phyloP scores from a whole-genome alignment of 2,113 vertebrate genomes.

The Rhinoderma darwinii region DNA sequence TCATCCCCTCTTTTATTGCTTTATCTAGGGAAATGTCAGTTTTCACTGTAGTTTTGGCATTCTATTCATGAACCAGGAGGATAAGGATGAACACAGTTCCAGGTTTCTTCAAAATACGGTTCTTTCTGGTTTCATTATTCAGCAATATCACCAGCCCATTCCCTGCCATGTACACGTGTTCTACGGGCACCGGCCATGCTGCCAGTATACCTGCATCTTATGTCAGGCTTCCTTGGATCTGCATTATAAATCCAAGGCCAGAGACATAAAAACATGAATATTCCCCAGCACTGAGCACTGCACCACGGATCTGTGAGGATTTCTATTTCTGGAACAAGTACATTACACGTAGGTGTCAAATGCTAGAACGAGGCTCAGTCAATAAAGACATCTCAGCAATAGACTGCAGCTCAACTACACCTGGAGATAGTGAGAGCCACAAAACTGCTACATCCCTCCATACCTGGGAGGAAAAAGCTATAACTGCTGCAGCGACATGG shows the following conservation, averaged over 20 bases:
- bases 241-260: neutral
- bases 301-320: neutral
- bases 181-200: neutral
- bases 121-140: no score
- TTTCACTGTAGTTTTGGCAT: no score
- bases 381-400: neutral
- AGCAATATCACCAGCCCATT: no score
- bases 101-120: no score
- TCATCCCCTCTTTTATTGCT: no score
- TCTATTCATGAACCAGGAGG: no score
- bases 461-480: neutral
- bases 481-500: neutral
- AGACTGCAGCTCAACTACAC: neutral
- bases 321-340: conserved; percentile 10
- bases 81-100: no score
- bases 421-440: neutral
- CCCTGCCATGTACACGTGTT: no score
- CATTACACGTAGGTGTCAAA: conserved; percentile 16
- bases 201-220: neutral
- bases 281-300: neutral
- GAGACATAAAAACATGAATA: neutral
- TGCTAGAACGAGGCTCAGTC: neutral
- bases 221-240: neutral
- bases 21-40: no score
- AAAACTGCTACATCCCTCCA: neutral